These are phyloP conservation scores for Elmis aenea DNA, from an alignment of 2,888 invertebrate genomes.

Conservation along the genomic window DNA sequence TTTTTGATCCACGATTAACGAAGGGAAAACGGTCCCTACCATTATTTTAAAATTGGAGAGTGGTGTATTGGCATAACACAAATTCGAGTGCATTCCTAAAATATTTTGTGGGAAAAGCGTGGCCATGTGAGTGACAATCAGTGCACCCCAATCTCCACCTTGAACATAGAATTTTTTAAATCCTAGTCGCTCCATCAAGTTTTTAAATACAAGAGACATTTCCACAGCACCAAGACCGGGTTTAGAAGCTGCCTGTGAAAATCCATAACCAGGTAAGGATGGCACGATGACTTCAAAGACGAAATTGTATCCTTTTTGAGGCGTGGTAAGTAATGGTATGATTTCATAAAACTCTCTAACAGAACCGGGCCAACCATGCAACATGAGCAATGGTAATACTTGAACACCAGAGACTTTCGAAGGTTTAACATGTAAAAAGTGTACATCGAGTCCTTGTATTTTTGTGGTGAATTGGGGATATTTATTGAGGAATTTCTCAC, in stretches of 20 bases:
- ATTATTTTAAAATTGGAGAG: conserved; percentile 39
- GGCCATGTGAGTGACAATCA: conserved; percentile 58
- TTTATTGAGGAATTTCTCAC: conserved; percentile 57
- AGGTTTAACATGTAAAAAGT: conserved; percentile 63
- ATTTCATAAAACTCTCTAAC: conserved; percentile 75
- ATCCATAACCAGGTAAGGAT: conserved; percentile 52
- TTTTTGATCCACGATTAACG: conserved; percentile 53
- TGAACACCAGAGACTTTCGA: conserved; percentile 30
- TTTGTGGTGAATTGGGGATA: conserved; percentile 65
- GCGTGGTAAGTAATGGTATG: conserved; percentile 59
- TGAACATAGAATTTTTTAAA: conserved; percentile 63
- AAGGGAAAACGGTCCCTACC: conserved; percentile 53
- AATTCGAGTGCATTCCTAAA: conserved; percentile 57
- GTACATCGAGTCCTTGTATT: conserved; percentile 64
- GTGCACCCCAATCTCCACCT: conserved; percentile 80
- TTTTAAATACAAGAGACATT: conserved; percentile 56
- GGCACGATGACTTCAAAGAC: conserved; percentile 62
- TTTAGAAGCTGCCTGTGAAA: conserved; percentile 53
- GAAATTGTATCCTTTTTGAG: conserved; percentile 50
- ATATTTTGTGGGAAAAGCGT: conserved; percentile 58
- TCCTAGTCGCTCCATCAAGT: conserved; percentile 67
- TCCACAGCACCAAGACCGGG: conserved; percentile 59
- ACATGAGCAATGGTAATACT: conserved; percentile 62
- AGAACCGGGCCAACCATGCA: conserved; percentile 91
- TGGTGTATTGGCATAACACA: conserved; percentile 47